Base-by-base conservation (phyloP, 2,113 vertebrate genomes). In the Anseranas semipalmata region DNA sequence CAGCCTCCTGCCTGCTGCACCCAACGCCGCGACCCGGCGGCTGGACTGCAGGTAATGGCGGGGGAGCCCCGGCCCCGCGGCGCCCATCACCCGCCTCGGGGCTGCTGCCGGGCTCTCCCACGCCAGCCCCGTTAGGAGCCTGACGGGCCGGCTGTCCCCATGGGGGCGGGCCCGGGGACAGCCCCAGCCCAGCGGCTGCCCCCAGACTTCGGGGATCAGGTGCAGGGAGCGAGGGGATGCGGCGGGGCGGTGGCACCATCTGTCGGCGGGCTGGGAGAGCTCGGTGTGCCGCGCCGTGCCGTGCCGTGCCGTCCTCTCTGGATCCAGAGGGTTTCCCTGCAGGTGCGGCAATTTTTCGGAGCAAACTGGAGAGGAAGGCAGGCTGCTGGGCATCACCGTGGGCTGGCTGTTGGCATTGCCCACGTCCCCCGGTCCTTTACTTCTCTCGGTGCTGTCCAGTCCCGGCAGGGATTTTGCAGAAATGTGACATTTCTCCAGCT, bases 1-100 rank as follows among this genome's bases (percentile, higher is more conserved):
- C 72, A 50, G 93, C 97, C 92, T 96, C 93, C 98, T 94, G 76
- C 85, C 89, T 84, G 77, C 1, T 78, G 94, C 94, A 96, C 96
- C 96, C 96, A 96, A 97, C 70, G 30, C 89, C 41, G 86, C 59
- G 39, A 68, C 77, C 77, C 78, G 10, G 15, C 10, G 1, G 90
- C 84, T 87, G 68, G 63, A 93, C 80, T 30, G 79, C 67, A 67
- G 79, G 93, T 80, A 55, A 91, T 92, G 94, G 82, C 6, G 0
- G 66, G 18, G 78, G 9, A 79, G 73, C 24, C 45, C 46, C 22
- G 30, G 72, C 30, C 73, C 24, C 20, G 32, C 10, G 32, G 58
- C 20, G 58, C 33, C 82, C 75, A 5, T 56, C 52, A 14, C 19
- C 20, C 35, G 62, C 8, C 60, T 67, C 81, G 4, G 45, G 72